Evolutionary conservation across 1,140 invertebrate species (phyloP).

Genomic region (Coelopa frigida): DNA sequence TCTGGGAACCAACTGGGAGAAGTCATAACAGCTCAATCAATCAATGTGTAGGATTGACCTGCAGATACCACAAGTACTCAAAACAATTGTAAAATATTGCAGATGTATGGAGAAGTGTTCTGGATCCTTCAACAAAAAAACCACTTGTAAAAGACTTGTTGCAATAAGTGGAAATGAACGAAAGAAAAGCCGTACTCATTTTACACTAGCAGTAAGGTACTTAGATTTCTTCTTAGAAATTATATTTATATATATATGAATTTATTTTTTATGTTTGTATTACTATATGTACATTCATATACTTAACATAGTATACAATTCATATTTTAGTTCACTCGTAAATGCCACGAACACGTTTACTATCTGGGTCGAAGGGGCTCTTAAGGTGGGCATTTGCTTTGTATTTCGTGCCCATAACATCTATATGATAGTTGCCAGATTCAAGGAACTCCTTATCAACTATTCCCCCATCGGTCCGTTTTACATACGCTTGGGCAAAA

Average conservation of each 20-base stretch:
- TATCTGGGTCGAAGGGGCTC: conserved; percentile 72
- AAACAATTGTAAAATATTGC: no score
- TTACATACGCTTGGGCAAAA: conserved; percentile 53
- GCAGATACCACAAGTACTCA: no score
- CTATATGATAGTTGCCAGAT: conserved; percentile 68
- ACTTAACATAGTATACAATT: not conserved
- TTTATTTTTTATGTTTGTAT: not conserved
- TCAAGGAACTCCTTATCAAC: conserved; percentile 62
- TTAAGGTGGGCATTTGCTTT: conserved; percentile 61
- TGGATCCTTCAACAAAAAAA: no score
- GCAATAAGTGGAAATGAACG: no score
- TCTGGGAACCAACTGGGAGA: no score
- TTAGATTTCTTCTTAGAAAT: no score
- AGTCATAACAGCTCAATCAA: no score
- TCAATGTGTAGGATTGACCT: no score
- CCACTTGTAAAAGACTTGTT: no score
- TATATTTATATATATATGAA: not conserved
- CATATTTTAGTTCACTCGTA: conserved; percentile 16
- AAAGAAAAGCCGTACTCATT: no score
- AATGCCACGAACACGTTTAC: conserved; percentile 38
- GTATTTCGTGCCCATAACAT: conserved; percentile 66
- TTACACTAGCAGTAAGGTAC: no score
- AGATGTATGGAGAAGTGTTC: no score
- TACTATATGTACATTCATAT: not conserved
- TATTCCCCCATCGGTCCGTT: conserved; percentile 35